Evolutionary conservation across 2,797 vertebrate species (phyloP), one percentile per base, ranked within the genome.

Genomic region (Poeciliopsis presidionis): DNA sequence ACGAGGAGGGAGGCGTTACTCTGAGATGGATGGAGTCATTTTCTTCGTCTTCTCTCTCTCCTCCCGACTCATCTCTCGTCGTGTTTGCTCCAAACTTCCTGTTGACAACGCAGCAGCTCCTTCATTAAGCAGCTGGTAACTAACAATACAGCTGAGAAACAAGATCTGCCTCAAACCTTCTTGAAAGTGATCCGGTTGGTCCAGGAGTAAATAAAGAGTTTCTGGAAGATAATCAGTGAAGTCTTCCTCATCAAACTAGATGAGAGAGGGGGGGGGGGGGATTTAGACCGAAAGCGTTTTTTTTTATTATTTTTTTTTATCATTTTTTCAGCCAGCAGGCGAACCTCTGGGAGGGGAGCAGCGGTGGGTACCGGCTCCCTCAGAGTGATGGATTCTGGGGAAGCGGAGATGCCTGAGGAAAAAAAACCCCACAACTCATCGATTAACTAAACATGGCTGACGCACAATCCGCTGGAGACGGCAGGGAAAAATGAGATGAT

Each of bases 191-290:
- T 93, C 94, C 0, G 25, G 20, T 76, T 95, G 84, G 16, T 76
- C 91, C 86, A 95, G 7, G 63, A 96, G 90, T 8, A 94, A 20
- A 39, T 92, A 91, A 5, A 95, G 45, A 4, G 85, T 92, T 1
- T 88, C 80, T 59, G 28, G 76, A 8, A 89, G 80, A 36, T 86
- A 78, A 51, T 89, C 87, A 0, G 30, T 1, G 0, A 96, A 91
- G 25, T 96, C 95, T 46, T 25, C 88, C 1, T 93, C 95, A 71
- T 92, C 93, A 85, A 95, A 96, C 95, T 96, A 75, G n/a, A 69
- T 63, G 55, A 1, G 33, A 74, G 69, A 69, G 53, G 36, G 33
- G 33, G 33, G 33, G 33, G 33, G 33, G 2, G 2, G 2, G 28
- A 1, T 33, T 11, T 3, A 69, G 43, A 69, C 22, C 53, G 25